Evolutionary conservation across 2,888 invertebrate genomes (phyloP), one percentile per base, ranked within the genome.

Genomic region (Tupiocoris notatus): DNA sequence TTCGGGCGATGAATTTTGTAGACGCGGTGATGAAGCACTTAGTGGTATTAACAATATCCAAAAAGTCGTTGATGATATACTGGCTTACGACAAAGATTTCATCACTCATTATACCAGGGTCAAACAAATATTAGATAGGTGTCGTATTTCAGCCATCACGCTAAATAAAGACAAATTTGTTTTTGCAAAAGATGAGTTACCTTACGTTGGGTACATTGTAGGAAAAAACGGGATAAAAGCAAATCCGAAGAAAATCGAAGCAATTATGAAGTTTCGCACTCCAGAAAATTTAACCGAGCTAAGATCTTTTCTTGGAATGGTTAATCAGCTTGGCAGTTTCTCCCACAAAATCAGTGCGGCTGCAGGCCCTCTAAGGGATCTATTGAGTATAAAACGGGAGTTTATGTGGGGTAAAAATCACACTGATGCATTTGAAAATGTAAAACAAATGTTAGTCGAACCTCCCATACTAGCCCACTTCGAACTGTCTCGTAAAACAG

Each of bases 331-430:
- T 9, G 54, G 54, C 16, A n/a, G 54, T 9, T 54, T 21, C 6
- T 39, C 17, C 17, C 1, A 6, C 1, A 1, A 12, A 3, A 66
- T 66, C 2, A 66, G 66, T 54, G 25, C 66, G 1, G 20, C 54
- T 39, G 66, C 66, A 7, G 16, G 54, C 18, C 66, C 39, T 6
- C 54, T 66, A 39, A 66, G 66, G 18, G 66, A 66, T 7, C 54
- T 54, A 1, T 16, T 66, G 18, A 66, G 66, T 16, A 39, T 16
- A 1, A 66, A 54, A 54, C 24, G 39, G 9, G 54, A 54, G 16
- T 66, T 39, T 20, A 66, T 2, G 20, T 66, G 54, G 66, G 18
- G 54, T 6, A 9, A 17, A 39, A 54, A 1, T 2, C 66, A 66
- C 16, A 1, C n/a, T 2, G 17, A 66, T 16, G 39, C 66, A 18